Evolutionary conservation across 2,113 vertebrate genomes (phyloP), one percentile per base, ranked within the genome.

Genomic region (Ancistrus triradiatus): DNA sequence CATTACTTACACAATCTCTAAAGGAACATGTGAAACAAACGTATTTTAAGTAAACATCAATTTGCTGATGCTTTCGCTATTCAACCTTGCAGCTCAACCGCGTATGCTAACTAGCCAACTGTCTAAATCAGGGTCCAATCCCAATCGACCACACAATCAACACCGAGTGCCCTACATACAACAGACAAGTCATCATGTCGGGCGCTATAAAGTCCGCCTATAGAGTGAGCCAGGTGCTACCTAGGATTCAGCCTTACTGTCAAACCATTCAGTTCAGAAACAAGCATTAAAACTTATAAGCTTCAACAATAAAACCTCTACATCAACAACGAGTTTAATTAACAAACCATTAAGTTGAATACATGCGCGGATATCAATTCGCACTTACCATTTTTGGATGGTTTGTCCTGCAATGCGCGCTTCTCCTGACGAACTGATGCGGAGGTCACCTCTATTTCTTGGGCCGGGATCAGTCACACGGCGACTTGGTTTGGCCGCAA

Each of bases 351-450:
- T n/a, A n/a, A n/a, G n/a, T n/a, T n/a, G n/a, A n/a, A n/a, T n/a
- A n/a, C n/a, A n/a, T n/a, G n/a, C n/a, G n/a, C n/a, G n/a, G n/a
- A 4, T 1, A n/a, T 42, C 4, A 13, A 53, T 7, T 0, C 25
- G 0, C 38, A 75, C 81, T 81, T 67, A 88, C 87, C 84, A 87
- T 87, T 2, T 18, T 69, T 13, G 15, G 43, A 35, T 38, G 7
- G 2, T 40, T 17, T 22, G 11, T 33, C 22, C 35, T 55, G 8
- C 19, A 17, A 50, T 38, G 33, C 1, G 38, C 28, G 52, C 43
- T 43, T 46, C 22, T 18, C 52, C 66, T 59, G 78, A 59, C 67
- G 6, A 7, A 5, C 28, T 15, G 37, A 49, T 27, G 17, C 53
- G 37, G 48, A 77, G 74, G 59, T 81, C 78, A 77, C 76, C 75